Conservation (phyloP, 1,140 invertebrate genomes). For the Apis mellifera region Amel_HAv3.1 CM009938.2:8255501-8256000, state of each 20-base stretch:
- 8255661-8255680: slow-evolving; percentile 50
- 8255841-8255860: too few relatives aligned
- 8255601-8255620: slow-evolving; percentile 33
- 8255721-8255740: slow-evolving; percentile 42
- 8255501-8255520: not conserved
- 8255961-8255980: not conserved
- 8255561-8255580: slow-evolving; percentile 39
- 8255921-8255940: not conserved
- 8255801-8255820: too few relatives aligned
- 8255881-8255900: not conserved
- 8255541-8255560: slow-evolving; percentile 22
- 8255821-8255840: too few relatives aligned
- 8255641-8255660: slow-evolving; percentile 33
- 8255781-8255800: not conserved
- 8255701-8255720: slow-evolving; percentile 11
- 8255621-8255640: slow-evolving; percentile 55
- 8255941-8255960: not conserved
- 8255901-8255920: not conserved
- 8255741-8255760: not conserved
- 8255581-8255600: slow-evolving; percentile 49
- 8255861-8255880: not conserved
- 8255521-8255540: slow-evolving; percentile 3
- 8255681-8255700: slow-evolving; percentile 32
- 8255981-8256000: slow-evolving; percentile 61
- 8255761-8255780: too few relatives aligned